phyloP scores from a whole-genome alignment of 2,113 vertebrate species.

The Amazona guildingii region DNA sequence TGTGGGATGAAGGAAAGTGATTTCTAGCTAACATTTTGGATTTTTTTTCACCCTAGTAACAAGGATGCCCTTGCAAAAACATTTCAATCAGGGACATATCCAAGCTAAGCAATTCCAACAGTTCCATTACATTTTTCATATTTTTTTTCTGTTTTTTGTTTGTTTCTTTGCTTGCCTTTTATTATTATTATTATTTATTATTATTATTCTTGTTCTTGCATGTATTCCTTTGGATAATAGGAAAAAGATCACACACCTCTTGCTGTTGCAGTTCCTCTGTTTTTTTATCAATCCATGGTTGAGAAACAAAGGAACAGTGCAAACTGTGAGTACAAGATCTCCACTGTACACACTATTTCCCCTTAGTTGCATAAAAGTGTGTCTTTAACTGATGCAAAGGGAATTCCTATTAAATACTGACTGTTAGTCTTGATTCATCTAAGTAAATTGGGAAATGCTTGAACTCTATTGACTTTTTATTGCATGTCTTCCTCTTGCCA shows the following conservation, averaged over 20 bases:
- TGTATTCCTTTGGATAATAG: neutral
- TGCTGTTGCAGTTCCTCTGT: neutral
- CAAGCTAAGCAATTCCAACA: neutral
- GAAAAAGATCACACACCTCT: neutral
- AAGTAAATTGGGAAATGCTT: neutral
- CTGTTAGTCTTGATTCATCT: neutral
- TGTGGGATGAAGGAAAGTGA: constrained; percentile 55
- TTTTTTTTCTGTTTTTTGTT: neutral
- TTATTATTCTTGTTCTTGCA: neutral
- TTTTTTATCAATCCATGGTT: neutral
- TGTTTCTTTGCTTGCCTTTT: neutral
- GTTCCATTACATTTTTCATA: neutral
- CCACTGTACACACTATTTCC: neutral
- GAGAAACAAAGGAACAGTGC: neutral
- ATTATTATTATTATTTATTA: neutral
- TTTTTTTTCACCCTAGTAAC: constrained; percentile 1
- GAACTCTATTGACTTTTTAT: too few relatives aligned
- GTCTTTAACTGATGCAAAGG: neutral
- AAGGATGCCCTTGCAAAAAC: constrained; percentile 26
- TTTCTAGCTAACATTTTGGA: constrained; percentile 59
- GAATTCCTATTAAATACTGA: neutral
- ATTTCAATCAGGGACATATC: neutral
- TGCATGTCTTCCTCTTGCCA: neutral
- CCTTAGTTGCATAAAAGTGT: neutral
- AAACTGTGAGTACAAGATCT: neutral